A percentile compares a stretch with the other conserved stretches of the same genome.
These are phyloP conservation scores for Stenodera caucasica DNA, from an alignment of 2,888 invertebrate species.

Conservation along the genomic window DNA sequence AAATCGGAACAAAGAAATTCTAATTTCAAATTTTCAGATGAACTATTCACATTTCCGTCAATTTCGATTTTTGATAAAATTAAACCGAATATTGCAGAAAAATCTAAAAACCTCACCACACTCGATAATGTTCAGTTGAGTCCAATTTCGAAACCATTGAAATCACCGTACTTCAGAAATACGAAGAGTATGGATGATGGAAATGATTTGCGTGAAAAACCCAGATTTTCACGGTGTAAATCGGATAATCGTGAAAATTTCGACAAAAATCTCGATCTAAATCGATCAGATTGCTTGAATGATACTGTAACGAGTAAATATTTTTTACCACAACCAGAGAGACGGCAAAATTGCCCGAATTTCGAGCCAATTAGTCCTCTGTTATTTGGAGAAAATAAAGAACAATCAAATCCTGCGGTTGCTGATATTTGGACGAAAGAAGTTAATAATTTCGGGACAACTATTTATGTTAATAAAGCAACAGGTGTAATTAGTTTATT, in stretches of 20 bases:
- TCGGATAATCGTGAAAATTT: neutral
- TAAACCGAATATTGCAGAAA: neutral
- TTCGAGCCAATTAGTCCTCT: neutral
- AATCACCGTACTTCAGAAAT: neutral
- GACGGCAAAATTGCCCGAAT: neutral
- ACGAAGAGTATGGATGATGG: neutral
- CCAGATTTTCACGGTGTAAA: neutral
- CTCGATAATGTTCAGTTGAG: neutral
- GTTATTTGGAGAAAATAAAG: neutral
- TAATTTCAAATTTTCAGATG: neutral
- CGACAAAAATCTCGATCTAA: neutral
- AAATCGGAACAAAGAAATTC: neutral
- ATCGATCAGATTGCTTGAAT: neutral
- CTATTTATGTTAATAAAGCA: conserved; percentile 43
- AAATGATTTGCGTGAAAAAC: neutral
- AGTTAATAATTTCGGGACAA: conserved; percentile 40
- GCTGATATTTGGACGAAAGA: conserved; percentile 33
- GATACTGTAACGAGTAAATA: conserved; percentile 1
- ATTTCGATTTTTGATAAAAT: neutral
- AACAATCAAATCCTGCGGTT: neutral
- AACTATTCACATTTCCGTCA: neutral
- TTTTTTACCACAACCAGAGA: neutral
- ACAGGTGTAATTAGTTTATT: conserved; percentile 30
- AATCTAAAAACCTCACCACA: neutral
- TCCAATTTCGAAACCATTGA: neutral